Conservation (phyloP, 1,140 invertebrate species). For the Panagrolaimus sp. region DNA sequence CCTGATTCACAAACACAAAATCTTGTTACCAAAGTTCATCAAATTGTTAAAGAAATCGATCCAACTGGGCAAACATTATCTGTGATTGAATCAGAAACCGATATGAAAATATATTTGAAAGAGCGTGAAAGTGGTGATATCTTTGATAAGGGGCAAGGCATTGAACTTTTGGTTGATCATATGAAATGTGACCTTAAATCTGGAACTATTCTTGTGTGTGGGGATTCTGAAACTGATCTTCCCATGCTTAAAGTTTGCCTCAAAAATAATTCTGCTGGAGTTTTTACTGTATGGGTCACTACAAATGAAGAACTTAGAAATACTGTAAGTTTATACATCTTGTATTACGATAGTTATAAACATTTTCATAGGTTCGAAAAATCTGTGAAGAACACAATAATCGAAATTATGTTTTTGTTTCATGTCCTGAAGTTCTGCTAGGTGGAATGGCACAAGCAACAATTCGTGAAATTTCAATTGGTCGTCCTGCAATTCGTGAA, state of each 20-base stretch:
- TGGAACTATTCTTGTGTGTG: slow-evolving; percentile 54
- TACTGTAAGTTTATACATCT: slow-evolving; percentile 31
- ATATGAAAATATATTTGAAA: slow-evolving; percentile 49
- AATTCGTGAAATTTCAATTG: slow-evolving; percentile 42
- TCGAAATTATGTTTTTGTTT: slow-evolving; percentile 50
- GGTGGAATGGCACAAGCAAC: slow-evolving; percentile 50
- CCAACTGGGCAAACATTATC: slow-evolving; percentile 29
- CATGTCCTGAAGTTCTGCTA: slow-evolving; percentile 53
- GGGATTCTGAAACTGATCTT: slow-evolving; percentile 53
- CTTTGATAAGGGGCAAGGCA: slow-evolving; percentile 56
- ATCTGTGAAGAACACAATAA: slow-evolving; percentile 46
- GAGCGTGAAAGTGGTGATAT: slow-evolving; percentile 49
- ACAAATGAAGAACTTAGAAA: slow-evolving; percentile 34
- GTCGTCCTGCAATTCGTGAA: slow-evolving; percentile 8
- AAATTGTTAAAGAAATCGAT: slow-evolving; percentile 50
- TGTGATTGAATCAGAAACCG: slow-evolving; percentile 50
- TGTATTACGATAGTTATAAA: background rate
- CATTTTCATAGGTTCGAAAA: slow-evolving; percentile 39
- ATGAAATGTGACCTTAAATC: slow-evolving; percentile 45
- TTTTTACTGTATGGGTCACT: slow-evolving; percentile 57
- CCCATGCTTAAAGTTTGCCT: slow-evolving; percentile 56
- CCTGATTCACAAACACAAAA: slow-evolving; percentile 22
- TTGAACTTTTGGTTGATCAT: slow-evolving; percentile 48
- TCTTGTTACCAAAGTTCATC: slow-evolving; percentile 39
- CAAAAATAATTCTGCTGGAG: slow-evolving; percentile 36